These are phyloP conservation scores for Microctonus brassicae DNA, from an alignment of 2,888 invertebrate species.

Conservation along the genomic window DNA sequence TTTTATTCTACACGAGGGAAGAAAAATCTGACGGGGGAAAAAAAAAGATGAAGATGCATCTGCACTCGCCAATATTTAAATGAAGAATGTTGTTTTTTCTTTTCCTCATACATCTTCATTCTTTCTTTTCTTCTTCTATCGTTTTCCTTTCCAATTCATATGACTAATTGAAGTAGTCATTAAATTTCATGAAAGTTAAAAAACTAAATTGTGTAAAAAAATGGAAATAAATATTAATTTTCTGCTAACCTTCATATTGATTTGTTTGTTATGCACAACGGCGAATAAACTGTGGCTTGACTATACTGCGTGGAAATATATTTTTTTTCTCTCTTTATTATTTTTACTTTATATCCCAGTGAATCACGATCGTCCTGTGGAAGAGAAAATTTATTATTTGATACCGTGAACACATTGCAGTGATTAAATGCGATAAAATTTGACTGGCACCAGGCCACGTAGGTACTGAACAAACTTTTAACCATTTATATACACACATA, in stretches of 20 bases:
- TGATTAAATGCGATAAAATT: conserved; percentile 18
- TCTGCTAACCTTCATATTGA: not conserved
- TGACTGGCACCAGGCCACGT: conserved; percentile 11
- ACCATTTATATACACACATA: conserved; percentile 19
- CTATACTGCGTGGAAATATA: no score
- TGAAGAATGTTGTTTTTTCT: not conserved
- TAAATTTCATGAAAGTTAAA: not conserved
- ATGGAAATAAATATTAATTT: not conserved
- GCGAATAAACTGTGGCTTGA: not conserved
- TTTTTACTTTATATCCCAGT: not conserved
- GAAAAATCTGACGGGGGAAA: not conserved
- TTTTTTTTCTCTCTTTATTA: no score
- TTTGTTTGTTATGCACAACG: not conserved
- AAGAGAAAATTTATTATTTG: conserved; percentile 18
- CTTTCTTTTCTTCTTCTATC: not conserved
- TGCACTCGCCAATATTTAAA: not conserved
- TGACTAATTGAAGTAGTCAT: not conserved
- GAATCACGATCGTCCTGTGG: conserved; percentile 8
- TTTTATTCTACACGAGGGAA: not conserved
- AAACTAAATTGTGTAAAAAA: not conserved
- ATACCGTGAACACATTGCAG: conserved; percentile 5
- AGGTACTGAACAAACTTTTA: conserved; percentile 9
- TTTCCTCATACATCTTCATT: not conserved
- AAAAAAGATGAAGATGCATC: not conserved
- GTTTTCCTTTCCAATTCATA: no score